Conservation (phyloP, 2,888 invertebrate genomes). For the Lacanobia wlatinum region DNA sequence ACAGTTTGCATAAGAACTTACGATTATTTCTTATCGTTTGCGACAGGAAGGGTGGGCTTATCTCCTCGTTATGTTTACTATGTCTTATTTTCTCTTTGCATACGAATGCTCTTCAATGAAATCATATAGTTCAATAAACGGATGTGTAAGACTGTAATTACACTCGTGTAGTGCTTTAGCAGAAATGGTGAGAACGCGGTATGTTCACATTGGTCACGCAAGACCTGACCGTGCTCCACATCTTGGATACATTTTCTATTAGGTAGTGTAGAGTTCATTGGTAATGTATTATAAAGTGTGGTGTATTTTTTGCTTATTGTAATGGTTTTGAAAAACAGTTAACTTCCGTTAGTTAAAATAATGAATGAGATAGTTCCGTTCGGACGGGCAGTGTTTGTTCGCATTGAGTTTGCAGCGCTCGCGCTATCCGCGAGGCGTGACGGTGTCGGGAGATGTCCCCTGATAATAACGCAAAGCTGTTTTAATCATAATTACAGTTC, state of each 20-base stretch:
- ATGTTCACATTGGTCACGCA: slow-evolving; percentile 77
- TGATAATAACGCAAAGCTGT: slow-evolving; percentile 66
- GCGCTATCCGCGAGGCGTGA: slow-evolving; percentile 77
- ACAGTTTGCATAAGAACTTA: slow-evolving; percentile 48
- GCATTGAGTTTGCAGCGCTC: slow-evolving; percentile 75
- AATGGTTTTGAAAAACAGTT: slow-evolving; percentile 69
- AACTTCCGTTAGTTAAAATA: slow-evolving; percentile 78
- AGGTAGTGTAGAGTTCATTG: slow-evolving; percentile 74
- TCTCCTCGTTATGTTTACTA: slow-evolving; percentile 55
- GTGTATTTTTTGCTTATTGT: slow-evolving; percentile 61
- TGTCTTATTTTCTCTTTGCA: slow-evolving; percentile 38
- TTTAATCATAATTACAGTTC: slow-evolving; percentile 65
- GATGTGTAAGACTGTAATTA: slow-evolving; percentile 68
- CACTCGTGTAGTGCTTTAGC: slow-evolving; percentile 47
- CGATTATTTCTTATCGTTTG: slow-evolving; percentile 69
- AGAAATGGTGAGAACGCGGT: slow-evolving; percentile 66
- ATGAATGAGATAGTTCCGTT: slow-evolving; percentile 76
- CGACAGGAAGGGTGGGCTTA: slow-evolving; percentile 66
- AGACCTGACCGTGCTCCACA: slow-evolving; percentile 72
- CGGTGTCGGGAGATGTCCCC: slow-evolving; percentile 82
- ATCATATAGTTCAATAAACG: slow-evolving; percentile 33
- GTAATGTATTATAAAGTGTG: slow-evolving; percentile 51
- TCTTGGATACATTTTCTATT: slow-evolving; percentile 71
- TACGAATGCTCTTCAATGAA: slow-evolving; percentile 35
- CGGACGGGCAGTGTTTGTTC: slow-evolving; percentile 75